A percentile compares a stretch with the other conserved stretches of the same genome.
Evolutionary conservation across 2,113 vertebrate genomes (phyloP).

Genomic region (Brevimyrus niger): DNA sequence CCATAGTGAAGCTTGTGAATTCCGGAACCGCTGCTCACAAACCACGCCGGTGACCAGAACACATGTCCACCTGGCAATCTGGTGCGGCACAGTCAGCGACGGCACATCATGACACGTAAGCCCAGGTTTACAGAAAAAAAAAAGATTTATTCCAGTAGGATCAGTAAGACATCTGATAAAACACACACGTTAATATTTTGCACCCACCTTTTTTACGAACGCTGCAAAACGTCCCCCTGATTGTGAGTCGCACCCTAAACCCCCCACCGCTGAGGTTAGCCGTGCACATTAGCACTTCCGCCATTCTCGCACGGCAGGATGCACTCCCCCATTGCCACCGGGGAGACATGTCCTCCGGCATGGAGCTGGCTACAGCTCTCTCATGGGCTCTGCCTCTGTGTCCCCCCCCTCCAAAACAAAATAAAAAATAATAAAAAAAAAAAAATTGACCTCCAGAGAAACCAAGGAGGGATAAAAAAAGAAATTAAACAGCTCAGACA

Average conservation of each 20-base stretch:
- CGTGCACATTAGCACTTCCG: background rate
- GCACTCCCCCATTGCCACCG: background rate
- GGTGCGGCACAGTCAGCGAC: background rate
- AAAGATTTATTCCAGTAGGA: constrained; percentile 41
- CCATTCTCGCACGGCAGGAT: background rate
- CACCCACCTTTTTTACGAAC: background rate
- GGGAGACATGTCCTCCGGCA: background rate
- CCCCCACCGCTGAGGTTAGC: background rate
- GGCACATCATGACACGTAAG: background rate
- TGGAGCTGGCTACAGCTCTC: background rate
- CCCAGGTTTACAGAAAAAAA: constrained; percentile 37
- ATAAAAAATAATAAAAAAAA: background rate
- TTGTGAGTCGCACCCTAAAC: background rate
- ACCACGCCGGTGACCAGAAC: background rate
- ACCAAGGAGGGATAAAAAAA: background rate
- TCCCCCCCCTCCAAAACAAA: background rate
- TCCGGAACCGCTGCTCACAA: background rate
- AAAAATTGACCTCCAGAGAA: background rate
- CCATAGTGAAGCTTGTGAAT: background rate
- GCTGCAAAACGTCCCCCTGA: constrained; percentile 36
- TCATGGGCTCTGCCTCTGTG: background rate
- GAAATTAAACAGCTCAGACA: background rate
- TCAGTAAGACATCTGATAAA: constrained; percentile 35
- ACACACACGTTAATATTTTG: constrained; percentile 31
- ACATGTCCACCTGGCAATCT: background rate